These are phyloP conservation scores for Gavialis gangeticus DNA, from an alignment of 2,113 vertebrate species.

Conservation along the genomic window DNA sequence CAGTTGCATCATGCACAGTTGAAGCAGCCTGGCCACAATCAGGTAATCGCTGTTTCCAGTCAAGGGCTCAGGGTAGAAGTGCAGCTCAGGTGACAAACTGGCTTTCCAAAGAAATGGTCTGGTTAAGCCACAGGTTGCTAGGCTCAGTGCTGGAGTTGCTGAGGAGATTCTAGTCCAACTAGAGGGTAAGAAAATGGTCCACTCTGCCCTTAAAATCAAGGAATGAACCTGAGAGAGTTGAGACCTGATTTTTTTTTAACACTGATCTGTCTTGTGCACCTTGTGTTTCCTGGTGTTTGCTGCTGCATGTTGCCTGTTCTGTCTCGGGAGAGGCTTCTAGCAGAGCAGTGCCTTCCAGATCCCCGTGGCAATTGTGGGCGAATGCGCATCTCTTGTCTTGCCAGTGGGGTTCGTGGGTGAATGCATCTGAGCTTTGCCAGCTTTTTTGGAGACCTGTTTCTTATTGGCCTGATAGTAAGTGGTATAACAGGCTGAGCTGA, in stretches of 20 bases:
- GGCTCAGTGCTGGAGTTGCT: background rate
- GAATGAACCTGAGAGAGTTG: fast-evolving
- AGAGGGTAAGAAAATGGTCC: background rate
- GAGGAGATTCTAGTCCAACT: background rate
- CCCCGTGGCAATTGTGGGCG: no score
- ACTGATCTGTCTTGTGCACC: background rate
- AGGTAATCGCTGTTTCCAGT: conserved; percentile 12
- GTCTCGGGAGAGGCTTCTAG: background rate
- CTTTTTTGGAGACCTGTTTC: background rate
- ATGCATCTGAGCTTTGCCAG: background rate
- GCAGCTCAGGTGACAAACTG: background rate
- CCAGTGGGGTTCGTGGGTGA: background rate
- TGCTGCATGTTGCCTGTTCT: background rate
- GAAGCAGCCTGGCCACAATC: conserved; percentile 41
- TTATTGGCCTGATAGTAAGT: fast-evolving
- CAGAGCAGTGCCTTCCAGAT: fast-evolving
- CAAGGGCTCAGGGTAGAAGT: fast-evolving
- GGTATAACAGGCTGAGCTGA: background rate
- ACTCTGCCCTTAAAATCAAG: no score
- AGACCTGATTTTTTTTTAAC: background rate
- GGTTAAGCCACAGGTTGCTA: background rate
- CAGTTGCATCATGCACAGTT: conserved; percentile 73
- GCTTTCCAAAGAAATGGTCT: background rate
- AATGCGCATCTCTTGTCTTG: background rate
- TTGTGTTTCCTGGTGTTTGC: fast-evolving